Evolutionary conservation across 1,140 invertebrate species (phyloP).

Genomic region (Antheraea mylitta): DNA sequence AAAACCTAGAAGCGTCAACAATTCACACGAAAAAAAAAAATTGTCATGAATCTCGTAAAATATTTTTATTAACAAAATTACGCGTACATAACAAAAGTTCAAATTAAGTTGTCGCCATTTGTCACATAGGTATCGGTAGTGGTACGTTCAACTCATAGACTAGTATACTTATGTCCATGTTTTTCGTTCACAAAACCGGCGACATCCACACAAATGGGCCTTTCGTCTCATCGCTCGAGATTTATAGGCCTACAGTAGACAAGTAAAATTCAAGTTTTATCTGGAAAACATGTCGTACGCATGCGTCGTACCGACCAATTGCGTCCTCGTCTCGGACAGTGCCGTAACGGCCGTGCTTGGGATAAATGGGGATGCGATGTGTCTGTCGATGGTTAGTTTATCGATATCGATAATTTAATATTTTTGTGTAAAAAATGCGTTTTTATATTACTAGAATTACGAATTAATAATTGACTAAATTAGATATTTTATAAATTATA

Average conservation of each 20-base stretch:
- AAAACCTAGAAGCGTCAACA: too few species aligned
- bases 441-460: neutral
- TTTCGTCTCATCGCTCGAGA: conserved; percentile 28
- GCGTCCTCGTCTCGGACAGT: conserved; percentile 28
- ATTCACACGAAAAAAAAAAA: neutral
- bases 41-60: neutral
- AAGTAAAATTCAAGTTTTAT: conserved; percentile 55
- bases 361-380: conserved; percentile 18
- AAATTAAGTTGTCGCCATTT: conserved; percentile 4
- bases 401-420: conserved; percentile 14
- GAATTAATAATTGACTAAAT: too few species aligned
- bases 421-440: neutral
- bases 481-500: too few species aligned
- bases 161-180: conserved; percentile 19
- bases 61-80: neutral
- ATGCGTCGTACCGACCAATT: conserved; percentile 56
- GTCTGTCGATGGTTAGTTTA: conserved; percentile 24
- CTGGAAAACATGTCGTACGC: conserved; percentile 60
- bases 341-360: conserved; percentile 33
- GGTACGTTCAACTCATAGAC: neutral
- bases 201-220: conserved; percentile 21
- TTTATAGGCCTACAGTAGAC: conserved; percentile 50
- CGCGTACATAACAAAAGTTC: neutral
- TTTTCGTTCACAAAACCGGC: conserved; percentile 20
- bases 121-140: neutral